Evolutionary conservation across 2,888 invertebrate genomes (phyloP), one percentile per base, ranked within the genome.

Genomic region (Lasioglossum zephyrum): DNA sequence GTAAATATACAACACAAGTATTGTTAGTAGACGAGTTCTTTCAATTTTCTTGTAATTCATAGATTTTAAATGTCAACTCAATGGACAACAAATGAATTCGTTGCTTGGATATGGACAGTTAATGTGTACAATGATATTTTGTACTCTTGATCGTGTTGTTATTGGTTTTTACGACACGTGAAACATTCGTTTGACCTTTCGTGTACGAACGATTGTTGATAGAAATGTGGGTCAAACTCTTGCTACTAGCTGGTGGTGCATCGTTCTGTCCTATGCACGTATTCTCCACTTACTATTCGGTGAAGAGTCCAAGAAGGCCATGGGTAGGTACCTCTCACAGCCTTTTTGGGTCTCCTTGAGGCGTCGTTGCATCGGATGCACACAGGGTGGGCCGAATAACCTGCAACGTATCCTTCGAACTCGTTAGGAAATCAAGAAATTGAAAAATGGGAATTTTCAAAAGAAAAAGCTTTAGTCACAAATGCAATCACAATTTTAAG

Each of bases 171-270:
- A 31, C 18, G 6, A 36, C 36, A 36, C 36, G 36, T 36, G 3
- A 36, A 63, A 18, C 18, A 63, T 63, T 63, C 31, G 31, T 18
- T 63, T 63, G 63, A 63, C 63, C 63, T 63, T 63, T 63, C 63
- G 31, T 63, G 31, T 63, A 13, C 63, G 31, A 63, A 18, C 63
- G 63, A 63, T 63, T 63, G 63, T 63, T 63, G 63, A 63, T 63
- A 63, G 63, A 63, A 63, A 63, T 63, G 63, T 63, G 63, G 63
- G 63, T 63, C 63, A 63, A 31, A 63, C 31, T 18, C 63, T 63
- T 63, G 31, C 63, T 63, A 63, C 31, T 26, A 36, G 63, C 31
- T 63, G 63, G 63, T 63, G 63, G 31, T 63, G 63, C 63, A 63
- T 36, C 63, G 63, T 63, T 63, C 63, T 63, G 63, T 31, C 31